Evolutionary conservation across 2,797 vertebrate species (phyloP).

Genomic region (Rhodeus uyekii): DNA sequence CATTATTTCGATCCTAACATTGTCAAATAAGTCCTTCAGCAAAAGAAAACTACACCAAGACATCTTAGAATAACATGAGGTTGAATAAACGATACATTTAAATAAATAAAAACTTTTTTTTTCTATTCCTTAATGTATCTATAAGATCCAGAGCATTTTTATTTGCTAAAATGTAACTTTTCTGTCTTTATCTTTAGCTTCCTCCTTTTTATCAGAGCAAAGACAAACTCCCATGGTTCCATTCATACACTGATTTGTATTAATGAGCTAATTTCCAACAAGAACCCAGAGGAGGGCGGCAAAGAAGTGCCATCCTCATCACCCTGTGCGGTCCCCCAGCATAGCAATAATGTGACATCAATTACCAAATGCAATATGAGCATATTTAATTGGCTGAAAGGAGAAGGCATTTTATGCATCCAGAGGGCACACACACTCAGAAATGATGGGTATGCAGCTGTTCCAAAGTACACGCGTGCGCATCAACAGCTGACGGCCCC

Average conservation of each 20-base stretch:
- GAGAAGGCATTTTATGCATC: conserved; percentile 54
- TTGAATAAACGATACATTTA: not conserved
- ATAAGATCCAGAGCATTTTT: not conserved
- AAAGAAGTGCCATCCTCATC: conserved; percentile 62
- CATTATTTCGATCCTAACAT: not conserved
- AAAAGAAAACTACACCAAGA: not conserved
- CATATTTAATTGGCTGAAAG: conserved; percentile 68
- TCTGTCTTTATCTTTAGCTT: not conserved
- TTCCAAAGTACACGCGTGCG: conserved; percentile 53
- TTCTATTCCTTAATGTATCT: no score
- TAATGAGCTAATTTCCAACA: conserved; percentile 65
- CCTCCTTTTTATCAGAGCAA: not conserved
- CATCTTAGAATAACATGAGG: not conserved
- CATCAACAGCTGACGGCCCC: conserved; percentile 68
- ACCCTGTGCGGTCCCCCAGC: conserved; percentile 56
- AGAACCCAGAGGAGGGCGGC: conserved; percentile 64
- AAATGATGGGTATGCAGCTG: conserved; percentile 67
- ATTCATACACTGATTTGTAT: conserved; percentile 60
- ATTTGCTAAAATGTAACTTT: not conserved
- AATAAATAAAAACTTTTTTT: no score
- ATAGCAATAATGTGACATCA: conserved; percentile 65
- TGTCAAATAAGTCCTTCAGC: not conserved
- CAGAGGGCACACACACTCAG: conserved; percentile 38
- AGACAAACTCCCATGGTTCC: conserved; percentile 40
- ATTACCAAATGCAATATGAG: conserved; percentile 67